These are phyloP conservation scores for Nysson spinosus DNA, from an alignment of 2,888 invertebrate genomes.

Conservation along the genomic window DNA sequence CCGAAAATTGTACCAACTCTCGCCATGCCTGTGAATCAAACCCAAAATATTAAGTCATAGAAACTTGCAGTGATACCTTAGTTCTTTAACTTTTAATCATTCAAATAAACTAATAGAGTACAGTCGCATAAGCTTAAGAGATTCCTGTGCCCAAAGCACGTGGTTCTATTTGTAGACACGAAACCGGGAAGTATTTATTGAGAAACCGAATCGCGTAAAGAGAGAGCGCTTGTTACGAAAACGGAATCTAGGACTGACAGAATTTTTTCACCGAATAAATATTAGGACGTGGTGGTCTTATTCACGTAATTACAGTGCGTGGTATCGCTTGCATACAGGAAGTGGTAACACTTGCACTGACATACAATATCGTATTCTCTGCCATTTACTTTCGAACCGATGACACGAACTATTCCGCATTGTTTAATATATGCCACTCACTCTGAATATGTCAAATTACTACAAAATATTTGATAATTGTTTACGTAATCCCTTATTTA, in stretches of 20 bases:
- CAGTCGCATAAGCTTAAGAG: too few species aligned
- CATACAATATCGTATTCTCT: conserved; percentile 10
- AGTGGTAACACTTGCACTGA: background rate
- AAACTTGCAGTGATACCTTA: too few species aligned
- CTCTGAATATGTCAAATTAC: conserved; percentile 1
- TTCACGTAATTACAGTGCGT: background rate
- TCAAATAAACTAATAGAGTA: too few species aligned
- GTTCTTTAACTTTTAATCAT: too few species aligned
- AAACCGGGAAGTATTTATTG: too few species aligned
- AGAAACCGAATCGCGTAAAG: background rate
- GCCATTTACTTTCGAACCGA: conserved; percentile 17
- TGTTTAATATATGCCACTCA: too few species aligned
- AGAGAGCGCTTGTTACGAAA: too few species aligned
- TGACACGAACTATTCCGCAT: background rate
- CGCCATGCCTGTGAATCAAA: conserved; percentile 91
- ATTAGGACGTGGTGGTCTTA: background rate
- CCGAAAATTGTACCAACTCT: conserved; percentile 88
- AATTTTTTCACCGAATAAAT: background rate
- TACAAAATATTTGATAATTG: background rate
- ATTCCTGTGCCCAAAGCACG: too few species aligned
- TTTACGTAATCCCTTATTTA: too few species aligned
- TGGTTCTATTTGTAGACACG: too few species aligned
- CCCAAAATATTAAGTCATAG: too few species aligned
- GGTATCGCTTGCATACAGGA: conserved; percentile 5
- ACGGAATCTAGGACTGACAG: too few species aligned